phyloP scores from a whole-genome alignment of 2,113 vertebrate species.

The Phalacrocorax aristotelis region DNA sequence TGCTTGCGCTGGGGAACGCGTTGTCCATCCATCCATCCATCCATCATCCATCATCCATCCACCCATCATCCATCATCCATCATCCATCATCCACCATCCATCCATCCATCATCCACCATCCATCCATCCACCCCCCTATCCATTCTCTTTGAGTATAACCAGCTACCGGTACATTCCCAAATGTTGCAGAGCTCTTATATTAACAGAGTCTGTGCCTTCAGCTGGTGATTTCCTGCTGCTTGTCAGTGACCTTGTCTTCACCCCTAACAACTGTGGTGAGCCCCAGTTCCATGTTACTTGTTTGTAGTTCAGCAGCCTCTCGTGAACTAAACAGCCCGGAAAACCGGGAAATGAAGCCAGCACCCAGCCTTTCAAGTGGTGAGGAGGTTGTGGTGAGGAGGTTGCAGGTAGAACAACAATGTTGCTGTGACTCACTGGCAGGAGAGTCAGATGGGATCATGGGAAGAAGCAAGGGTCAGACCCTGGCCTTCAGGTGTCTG shows the following conservation, averaged over 20 bases:
- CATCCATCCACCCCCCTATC: too few relatives aligned
- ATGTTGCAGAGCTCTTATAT: background rate
- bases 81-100: background rate
- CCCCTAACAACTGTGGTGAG: background rate
- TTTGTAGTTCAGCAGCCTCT: background rate
- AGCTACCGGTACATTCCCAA: background rate
- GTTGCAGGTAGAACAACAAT: background rate
- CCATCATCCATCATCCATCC: background rate
- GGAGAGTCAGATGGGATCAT: fast-evolving
- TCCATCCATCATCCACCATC: background rate
- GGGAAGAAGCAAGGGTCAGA: background rate
- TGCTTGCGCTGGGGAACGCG: fast-evolving
- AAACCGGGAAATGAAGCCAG: background rate
- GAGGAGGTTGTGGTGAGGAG: background rate
- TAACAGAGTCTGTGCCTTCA: background rate
- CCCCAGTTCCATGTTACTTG: background rate
- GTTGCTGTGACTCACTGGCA: background rate
- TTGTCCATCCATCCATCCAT: background rate
- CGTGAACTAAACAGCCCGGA: background rate
- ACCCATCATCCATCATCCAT: background rate
- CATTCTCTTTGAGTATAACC: background rate
- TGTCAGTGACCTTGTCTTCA: background rate
- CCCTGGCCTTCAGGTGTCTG: background rate
- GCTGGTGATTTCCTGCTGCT: background rate
- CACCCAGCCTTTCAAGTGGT: background rate